phyloP scores from a whole-genome alignment of 1,140 invertebrate species.

The Diabrotica virgifera region DNA sequence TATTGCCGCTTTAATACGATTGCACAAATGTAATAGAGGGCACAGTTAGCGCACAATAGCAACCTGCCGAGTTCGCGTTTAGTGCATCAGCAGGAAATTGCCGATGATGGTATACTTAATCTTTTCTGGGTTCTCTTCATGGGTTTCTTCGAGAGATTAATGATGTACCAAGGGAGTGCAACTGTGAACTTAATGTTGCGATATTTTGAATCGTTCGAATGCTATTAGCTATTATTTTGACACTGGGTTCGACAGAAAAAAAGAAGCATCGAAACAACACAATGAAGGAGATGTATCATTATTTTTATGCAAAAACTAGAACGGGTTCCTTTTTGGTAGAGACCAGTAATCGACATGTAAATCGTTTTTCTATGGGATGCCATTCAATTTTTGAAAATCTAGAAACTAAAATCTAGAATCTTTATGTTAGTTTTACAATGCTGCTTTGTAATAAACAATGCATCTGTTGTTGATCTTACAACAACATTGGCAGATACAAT shows the following conservation, averaged over 20 bases:
- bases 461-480: too few species aligned
- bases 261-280: too few species aligned
- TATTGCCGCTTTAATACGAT: background rate
- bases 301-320: too few species aligned
- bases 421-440: too few species aligned
- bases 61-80: background rate
- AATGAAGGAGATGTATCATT: too few species aligned
- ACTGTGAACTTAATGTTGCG: background rate
- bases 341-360: too few species aligned
- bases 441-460: too few species aligned
- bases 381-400: too few species aligned
- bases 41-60: background rate
- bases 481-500: too few species aligned
- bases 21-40: background rate
- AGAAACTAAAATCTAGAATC: too few species aligned
- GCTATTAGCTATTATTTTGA: background rate
- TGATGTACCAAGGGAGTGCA: background rate
- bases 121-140: slow-evolving; percentile 2
- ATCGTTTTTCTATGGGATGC: too few species aligned
- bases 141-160: background rate
- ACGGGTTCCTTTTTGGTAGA: too few species aligned
- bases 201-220: background rate
- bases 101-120: background rate
- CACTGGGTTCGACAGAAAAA: background rate
- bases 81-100: slow-evolving; percentile 1